Conservation (phyloP, 2,113 vertebrate genomes). For the Buteo buteo region DNA sequence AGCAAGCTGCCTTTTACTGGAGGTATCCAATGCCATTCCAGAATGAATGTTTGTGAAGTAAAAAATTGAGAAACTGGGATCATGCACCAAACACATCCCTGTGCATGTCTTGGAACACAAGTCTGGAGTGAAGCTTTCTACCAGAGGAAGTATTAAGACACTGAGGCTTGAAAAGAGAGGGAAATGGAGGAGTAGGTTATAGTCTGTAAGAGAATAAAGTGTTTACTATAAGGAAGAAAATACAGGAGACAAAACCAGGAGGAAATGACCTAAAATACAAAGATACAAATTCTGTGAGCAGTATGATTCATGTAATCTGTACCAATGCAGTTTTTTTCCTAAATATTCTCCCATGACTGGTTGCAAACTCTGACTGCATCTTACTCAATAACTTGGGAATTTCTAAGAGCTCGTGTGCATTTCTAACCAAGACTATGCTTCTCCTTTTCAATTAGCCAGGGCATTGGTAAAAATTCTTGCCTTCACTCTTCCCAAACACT, state of each 20-base stretch:
- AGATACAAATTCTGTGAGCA: not conserved
- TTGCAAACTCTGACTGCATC: not conserved
- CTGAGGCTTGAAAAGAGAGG: not conserved
- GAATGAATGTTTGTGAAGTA: not conserved
- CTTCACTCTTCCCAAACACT: not conserved
- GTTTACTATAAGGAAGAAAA: not conserved
- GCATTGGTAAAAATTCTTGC: not conserved
- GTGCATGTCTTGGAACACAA: not conserved
- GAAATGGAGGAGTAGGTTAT: not conserved
- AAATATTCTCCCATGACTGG: not conserved
- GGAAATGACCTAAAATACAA: not conserved
- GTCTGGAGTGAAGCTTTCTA: not conserved
- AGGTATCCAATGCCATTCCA: not conserved
- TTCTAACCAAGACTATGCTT: not conserved
- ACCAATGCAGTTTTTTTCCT: not conserved
- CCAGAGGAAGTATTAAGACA: not conserved
- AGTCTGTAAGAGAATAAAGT: not conserved
- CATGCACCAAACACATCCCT: not conserved
- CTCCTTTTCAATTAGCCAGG: rapidly evolving
- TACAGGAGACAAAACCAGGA: not conserved
- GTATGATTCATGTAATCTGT: not conserved
- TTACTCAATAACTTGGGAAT: not conserved
- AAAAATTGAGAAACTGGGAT: not conserved
- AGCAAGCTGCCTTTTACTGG: not conserved
- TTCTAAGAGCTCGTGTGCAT: not conserved